A percentile compares a stretch with the other conserved stretches of the same genome.
These are phyloP conservation scores for Maccullochella peelii DNA, from an alignment of 2,113 vertebrate species.

Conservation along the genomic window DNA sequence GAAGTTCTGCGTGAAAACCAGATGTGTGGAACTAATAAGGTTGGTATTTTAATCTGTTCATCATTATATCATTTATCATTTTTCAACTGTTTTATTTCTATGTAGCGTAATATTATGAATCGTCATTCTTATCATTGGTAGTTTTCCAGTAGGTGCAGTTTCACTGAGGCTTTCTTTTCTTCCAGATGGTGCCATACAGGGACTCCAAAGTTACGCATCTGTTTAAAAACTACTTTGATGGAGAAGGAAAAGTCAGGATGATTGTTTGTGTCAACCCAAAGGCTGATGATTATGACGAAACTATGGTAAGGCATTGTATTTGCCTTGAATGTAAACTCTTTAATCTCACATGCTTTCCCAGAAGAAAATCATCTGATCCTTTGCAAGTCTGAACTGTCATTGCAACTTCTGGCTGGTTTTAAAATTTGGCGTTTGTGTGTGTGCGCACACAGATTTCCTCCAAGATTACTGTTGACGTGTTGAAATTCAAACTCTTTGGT, in stretches of 20 bases:
- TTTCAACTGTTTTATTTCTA: not conserved
- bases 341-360: not conserved
- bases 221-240: conserved; percentile 99
- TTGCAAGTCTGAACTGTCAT: not conserved
- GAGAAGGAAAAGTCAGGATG: conserved; percentile 97
- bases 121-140: not conserved
- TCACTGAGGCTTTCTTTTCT: conserved; percentile 10
- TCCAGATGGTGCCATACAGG: conserved; percentile 97
- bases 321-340: not conserved
- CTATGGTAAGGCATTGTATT: conserved; percentile 85
- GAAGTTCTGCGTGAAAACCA: conserved; percentile 97
- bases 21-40: conserved; percentile 94
- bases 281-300: conserved; percentile 97
- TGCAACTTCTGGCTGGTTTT: not conserved
- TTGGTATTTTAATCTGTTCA: conserved; percentile 55
- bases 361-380: not conserved
- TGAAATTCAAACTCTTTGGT: not conserved
- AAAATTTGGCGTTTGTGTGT: no score
- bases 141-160: not conserved
- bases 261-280: conserved; percentile 97
- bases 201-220: conserved; percentile 98
- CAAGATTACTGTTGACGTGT: not conserved
- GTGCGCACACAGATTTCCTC: not conserved
- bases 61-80: not conserved
- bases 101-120: not conserved